A percentile compares a stretch with the other conserved stretches of the same genome.
Evolutionary conservation across 2,797 vertebrate genomes (phyloP).

Genomic region (Nyctibius grandis): DNA sequence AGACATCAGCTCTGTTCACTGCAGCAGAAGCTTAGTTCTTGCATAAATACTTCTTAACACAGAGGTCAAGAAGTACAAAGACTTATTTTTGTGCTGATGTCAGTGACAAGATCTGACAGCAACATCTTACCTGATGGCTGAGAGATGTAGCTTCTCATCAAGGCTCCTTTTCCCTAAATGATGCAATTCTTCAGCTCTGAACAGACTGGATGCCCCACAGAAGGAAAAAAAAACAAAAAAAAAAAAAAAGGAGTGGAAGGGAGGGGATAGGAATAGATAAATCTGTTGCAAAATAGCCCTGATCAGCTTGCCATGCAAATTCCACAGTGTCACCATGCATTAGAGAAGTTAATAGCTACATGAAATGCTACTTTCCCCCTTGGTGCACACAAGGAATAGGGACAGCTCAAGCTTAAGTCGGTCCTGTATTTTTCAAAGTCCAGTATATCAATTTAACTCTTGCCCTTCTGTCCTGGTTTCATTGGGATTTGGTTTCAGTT

Average conservation of each 20-base stretch:
- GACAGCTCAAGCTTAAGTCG: not conserved
- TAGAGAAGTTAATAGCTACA: not conserved
- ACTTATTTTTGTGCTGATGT: not conserved
- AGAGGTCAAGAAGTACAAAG: not conserved
- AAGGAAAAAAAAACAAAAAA: not conserved
- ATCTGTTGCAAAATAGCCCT: not conserved
- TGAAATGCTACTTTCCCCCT: not conserved
- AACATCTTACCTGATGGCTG: not conserved
- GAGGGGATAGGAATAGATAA: not conserved
- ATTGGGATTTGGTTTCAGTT: no score
- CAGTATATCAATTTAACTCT: not conserved
- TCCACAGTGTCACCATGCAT: not conserved
- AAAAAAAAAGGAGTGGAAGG: not conserved
- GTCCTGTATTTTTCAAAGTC: not conserved
- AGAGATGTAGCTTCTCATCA: not conserved
- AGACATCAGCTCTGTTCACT: not conserved
- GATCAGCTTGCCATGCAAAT: not conserved
- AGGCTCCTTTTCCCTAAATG: not conserved
- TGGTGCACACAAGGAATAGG: not conserved
- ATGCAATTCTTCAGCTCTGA: not conserved
- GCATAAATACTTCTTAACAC: not conserved
- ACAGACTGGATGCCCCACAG: not conserved
- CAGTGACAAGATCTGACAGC: not conserved
- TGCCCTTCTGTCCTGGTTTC: not conserved
- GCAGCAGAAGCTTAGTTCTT: not conserved